These are phyloP conservation scores for Reticulitermes lucifugus DNA, from an alignment of 2,888 invertebrate genomes.

Conservation along the genomic window DNA sequence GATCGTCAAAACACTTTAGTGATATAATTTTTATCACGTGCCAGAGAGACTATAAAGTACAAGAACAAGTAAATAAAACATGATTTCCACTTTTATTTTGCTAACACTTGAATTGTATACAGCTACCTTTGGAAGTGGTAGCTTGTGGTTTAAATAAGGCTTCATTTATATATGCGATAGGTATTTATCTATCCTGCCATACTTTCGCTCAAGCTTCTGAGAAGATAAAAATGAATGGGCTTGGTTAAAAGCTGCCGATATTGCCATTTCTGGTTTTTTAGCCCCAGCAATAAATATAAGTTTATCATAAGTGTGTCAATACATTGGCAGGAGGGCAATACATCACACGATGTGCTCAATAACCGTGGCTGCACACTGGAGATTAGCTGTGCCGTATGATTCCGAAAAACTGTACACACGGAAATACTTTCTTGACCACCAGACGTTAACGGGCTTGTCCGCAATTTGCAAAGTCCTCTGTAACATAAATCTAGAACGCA, in stretches of 20 bases:
- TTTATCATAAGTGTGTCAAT: background rate
- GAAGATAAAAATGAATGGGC: background rate
- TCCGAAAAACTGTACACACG: no score
- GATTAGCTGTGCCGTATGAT: background rate
- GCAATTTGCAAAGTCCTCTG: no score
- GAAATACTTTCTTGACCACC: no score
- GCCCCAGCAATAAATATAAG: slow-evolving; percentile 9
- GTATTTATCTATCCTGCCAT: background rate
- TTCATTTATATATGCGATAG: background rate
- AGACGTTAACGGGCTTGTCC: no score
- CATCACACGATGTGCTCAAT: background rate
- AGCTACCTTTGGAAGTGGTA: no score
- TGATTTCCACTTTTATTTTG: no score
- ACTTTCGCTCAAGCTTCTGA: background rate
- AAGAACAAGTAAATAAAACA: no score
- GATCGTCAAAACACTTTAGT: no score
- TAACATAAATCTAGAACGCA: no score
- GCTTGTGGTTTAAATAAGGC: background rate
- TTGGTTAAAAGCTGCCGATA: background rate
- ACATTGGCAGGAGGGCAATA: background rate
- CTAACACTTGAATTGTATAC: no score
- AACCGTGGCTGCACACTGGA: background rate
- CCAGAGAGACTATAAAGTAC: no score
- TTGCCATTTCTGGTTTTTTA: background rate
- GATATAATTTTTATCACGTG: no score